Base-by-base conservation (phyloP, 2,113 vertebrate genomes). In the Petromus typicus region DNA sequence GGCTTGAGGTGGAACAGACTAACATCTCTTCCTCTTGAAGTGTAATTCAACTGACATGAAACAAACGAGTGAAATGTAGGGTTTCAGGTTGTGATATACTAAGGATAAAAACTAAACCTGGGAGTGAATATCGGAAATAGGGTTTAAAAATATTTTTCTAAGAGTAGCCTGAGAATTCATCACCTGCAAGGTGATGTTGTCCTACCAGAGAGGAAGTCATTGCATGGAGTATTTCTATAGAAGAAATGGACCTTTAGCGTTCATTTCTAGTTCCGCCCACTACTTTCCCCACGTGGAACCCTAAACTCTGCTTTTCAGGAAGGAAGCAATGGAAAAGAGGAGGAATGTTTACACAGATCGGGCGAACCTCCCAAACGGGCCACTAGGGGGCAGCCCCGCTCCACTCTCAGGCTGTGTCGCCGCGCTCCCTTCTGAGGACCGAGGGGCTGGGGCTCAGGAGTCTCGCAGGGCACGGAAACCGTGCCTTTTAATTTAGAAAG, bases 381-480 rank as follows among this genome's bases (percentile, higher is more conserved):
- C 97, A 95, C 92, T 27, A 96, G 95, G 30, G 89, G 94, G 80
- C 1, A 87, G 79, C 37, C 82, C 57, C 34, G 45, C 86, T 45
- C 67, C 51, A 66, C 45, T 54, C 32, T 67, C 56, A 71, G 32
- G 48, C 34, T 16, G 3, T 25, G 5, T 4, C 30, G 32, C 3
- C 2, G 7, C 3, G 25, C 43, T 76, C 71, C 34, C 66, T 45
- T 27, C 71, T 45, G 40, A 76, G 43, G 27, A 48, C 73, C 2
- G 73, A 3, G 25, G 73, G 7, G 25, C 73, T 7, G 43, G 40
- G 67, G 78, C 7, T 22, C 40, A 7, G 48, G 56, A 63, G 27
- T 3, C 59, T 34, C 27, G 34, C 4, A 27, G 1, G 48, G 12
- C 20, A 4, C 18, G 32, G 54, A 27, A 54, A 54, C 34, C 32